These are phyloP conservation scores for Oncorhynchus gorbuscha DNA, from an alignment of 2,113 vertebrate genomes.

Conservation along the genomic window DNA sequence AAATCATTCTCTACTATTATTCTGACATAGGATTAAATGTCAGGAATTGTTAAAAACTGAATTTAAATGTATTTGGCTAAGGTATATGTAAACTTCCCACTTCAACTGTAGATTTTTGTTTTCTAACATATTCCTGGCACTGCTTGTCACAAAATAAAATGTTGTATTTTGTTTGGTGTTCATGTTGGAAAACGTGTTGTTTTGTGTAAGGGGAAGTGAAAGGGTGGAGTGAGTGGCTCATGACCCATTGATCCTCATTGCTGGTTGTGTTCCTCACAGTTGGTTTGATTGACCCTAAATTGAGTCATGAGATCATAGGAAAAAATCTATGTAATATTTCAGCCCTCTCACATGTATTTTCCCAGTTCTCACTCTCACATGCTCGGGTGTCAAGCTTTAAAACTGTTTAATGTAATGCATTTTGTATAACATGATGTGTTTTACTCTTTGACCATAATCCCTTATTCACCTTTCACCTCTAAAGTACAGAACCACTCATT, in stretches of 20 bases:
- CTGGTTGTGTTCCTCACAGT: not conserved
- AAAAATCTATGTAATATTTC: not conserved
- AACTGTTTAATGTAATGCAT: not conserved
- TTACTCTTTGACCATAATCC: not conserved
- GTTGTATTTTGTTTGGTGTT: not conserved
- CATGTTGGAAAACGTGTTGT: not conserved
- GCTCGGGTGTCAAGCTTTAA: not conserved
- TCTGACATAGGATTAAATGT: too few species aligned
- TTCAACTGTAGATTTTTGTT: too few species aligned
- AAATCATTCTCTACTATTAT: too few species aligned
- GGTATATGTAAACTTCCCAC: too few species aligned
- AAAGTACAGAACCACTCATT: not conserved
- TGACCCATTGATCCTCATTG: slow-evolving; percentile 1
- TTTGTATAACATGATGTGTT: not conserved
- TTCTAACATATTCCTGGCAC: too few species aligned
- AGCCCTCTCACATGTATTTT: not conserved
- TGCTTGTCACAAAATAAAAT: too few species aligned
- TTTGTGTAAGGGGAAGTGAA: not conserved
- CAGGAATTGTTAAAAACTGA: too few species aligned
- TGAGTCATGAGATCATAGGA: not conserved
- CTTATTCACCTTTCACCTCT: not conserved
- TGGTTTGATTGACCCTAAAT: not conserved
- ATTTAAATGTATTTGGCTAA: too few species aligned
- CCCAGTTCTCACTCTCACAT: not conserved
- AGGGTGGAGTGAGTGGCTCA: not conserved